These are phyloP conservation scores for Theonella swinhoei DNA, from an alignment of 37 sponge, comb jelly and placozoan genomes.

Conservation along the genomic window DNA sequence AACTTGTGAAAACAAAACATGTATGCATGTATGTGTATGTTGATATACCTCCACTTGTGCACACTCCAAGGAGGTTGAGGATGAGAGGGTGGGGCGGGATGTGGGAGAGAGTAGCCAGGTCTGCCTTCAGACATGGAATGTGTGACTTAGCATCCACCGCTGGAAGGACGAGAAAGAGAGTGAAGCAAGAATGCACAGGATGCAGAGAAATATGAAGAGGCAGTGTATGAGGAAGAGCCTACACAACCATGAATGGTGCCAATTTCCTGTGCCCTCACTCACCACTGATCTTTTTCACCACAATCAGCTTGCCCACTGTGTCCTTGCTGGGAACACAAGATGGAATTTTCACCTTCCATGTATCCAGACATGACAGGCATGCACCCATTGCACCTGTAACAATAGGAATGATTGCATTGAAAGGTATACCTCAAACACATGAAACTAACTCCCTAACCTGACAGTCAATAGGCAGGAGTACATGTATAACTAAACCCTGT, in stretches of 20 bases:
- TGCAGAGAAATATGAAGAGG: too few species aligned
- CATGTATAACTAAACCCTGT: too few species aligned
- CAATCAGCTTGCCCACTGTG: background rate
- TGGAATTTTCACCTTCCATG: constrained; percentile 1
- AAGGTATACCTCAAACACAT: background rate
- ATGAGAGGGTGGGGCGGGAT: constrained; percentile 11
- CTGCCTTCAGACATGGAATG: background rate
- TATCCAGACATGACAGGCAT: background rate
- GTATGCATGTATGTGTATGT: too few species aligned
- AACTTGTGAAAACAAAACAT: background rate
- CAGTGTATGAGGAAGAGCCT: background rate
- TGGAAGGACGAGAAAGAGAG: background rate
- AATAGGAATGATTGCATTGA: too few species aligned
- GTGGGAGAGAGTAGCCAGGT: constrained; percentile 1
- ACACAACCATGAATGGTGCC: too few species aligned
- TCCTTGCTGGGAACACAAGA: background rate
- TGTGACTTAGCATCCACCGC: background rate
- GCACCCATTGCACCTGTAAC: background rate
- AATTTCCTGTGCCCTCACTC: too few species aligned
- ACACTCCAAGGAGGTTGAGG: constrained; percentile 5
- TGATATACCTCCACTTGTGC: background rate
- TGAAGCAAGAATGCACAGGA: background rate
- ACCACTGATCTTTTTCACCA: constrained; percentile 3
- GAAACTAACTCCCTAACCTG: too few species aligned
- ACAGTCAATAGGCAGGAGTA: too few species aligned